Percentiles rank a stretch among this genome's conserved stretches.
Conservation (phyloP, 1,140 invertebrate species). For the Melitaea cinxia region DNA sequence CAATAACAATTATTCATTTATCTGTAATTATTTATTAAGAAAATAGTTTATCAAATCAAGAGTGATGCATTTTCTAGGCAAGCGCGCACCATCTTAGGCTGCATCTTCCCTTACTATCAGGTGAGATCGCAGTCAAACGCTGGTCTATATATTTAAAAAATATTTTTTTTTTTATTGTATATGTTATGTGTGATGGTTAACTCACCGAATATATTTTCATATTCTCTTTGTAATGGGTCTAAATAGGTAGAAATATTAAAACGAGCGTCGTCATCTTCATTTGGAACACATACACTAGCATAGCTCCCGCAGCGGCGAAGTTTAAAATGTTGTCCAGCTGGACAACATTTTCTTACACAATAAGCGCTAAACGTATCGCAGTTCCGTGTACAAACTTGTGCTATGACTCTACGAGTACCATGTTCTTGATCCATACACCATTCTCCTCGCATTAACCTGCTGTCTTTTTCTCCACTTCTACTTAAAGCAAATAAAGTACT, state of each 20-base stretch:
- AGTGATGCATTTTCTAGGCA: too few relatives aligned
- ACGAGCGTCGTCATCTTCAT: conserved; percentile 43
- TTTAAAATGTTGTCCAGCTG: conserved; percentile 64
- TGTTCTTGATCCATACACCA: conserved; percentile 72
- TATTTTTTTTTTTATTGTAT: background rate
- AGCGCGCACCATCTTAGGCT: too few relatives aligned
- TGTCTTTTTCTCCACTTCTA: conserved; percentile 35
- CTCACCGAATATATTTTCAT: conserved; percentile 51
- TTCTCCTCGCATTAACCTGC: conserved; percentile 47
- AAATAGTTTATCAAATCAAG: too few relatives aligned
- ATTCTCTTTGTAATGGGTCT: conserved; percentile 45
- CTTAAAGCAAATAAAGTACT: conserved; percentile 47
- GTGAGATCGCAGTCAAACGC: too few relatives aligned
- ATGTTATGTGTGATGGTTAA: background rate
- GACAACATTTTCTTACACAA: conserved; percentile 76
- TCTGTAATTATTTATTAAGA: too few relatives aligned
- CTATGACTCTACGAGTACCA: conserved; percentile 43
- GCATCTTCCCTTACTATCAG: too few relatives aligned
- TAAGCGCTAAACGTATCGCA: conserved; percentile 60
- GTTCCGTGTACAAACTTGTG: conserved; percentile 59
- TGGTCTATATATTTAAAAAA: too few relatives aligned
- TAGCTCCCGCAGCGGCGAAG: conserved; percentile 47
- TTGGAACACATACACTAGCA: conserved; percentile 55
- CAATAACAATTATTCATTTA: too few relatives aligned
- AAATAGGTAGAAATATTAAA: conserved; percentile 61